Evolutionary conservation across 2,113 vertebrate genomes (phyloP), one percentile per base, ranked within the genome.

Genomic region (Paracanthobrama guichenoti): DNA sequence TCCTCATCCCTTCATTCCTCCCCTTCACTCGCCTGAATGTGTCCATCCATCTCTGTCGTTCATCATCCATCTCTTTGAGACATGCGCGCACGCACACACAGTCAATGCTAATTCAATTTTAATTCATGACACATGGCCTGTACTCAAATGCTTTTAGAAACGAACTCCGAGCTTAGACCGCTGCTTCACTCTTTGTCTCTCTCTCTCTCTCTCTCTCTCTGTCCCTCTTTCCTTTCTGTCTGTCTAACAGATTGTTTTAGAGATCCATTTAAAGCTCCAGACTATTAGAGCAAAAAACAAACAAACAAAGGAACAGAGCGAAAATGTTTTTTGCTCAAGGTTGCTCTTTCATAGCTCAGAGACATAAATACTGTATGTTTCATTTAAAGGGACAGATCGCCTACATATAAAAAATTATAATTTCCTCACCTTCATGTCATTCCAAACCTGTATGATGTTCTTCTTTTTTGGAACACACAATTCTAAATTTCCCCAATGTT

Each of bases 301-400:
- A 79, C 22, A 55, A 73, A 74, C 24, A 78, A 71, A 76, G 20
- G 31, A 39, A n/a, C 2, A 2, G 2, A 66, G n/a, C 26, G 22
- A 26, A 80, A 57, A 12, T 76, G 2, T 59, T 88, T 88, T 39
- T 92, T 91, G 90, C 88, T 89, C 80, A 66, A 59, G 31, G 75
- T 78, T 59, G 31, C 35, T 59, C 55, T 59, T 60, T 57, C 16
- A 13, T 35, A 88, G 88, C 92, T 92, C 91, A 92, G 90, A 93
- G 42, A 26, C n/a, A 73, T 73, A 73, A 48, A 48, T 24, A 73
- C 42, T 73, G 39, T 92, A 91, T 90, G 92, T 94, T 92, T 92
- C 46, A 71, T 60, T 14, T 7, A 24, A 73, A 73, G 42, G 2
- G 11, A 48, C 3, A 22, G 39, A 7, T 72, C 5, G 16, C 42